A percentile compares a stretch with the other conserved stretches of the same genome.
Conservation (phyloP, 2,113 vertebrate species). For the Plecturocebus donacophilus region DNA sequence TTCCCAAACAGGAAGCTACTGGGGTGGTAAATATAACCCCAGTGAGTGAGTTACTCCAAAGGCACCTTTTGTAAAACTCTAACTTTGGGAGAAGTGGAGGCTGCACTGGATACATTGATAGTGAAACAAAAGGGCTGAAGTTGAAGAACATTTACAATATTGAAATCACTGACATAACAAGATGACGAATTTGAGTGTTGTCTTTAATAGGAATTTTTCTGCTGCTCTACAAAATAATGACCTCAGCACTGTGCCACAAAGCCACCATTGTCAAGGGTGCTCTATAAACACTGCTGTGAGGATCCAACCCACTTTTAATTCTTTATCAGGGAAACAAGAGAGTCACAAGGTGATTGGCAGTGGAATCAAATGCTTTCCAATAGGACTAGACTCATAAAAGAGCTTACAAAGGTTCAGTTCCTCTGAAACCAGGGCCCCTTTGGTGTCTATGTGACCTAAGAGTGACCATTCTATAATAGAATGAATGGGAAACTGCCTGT, state of each 20-base stretch:
- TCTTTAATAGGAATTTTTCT: neutral
- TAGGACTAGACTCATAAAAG: neutral
- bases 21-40: neutral
- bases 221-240: neutral
- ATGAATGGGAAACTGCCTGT: neutral
- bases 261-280: neutral
- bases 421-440: neutral
- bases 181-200: neutral
- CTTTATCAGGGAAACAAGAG: neutral
- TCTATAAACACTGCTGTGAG: neutral
- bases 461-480: neutral
- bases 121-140: neutral
- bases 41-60: neutral
- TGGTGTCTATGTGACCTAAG: neutral
- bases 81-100: neutral
- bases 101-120: neutral
- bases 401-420: neutral
- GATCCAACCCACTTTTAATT: neutral
- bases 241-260: neutral
- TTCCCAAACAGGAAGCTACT: slow-evolving; percentile 58
- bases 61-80: neutral
- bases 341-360: neutral
- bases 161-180: neutral
- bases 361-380: neutral
- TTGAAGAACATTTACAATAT: neutral